Conservation (phyloP, 2,797 vertebrate species). For the Holocentrus rufus region DNA sequence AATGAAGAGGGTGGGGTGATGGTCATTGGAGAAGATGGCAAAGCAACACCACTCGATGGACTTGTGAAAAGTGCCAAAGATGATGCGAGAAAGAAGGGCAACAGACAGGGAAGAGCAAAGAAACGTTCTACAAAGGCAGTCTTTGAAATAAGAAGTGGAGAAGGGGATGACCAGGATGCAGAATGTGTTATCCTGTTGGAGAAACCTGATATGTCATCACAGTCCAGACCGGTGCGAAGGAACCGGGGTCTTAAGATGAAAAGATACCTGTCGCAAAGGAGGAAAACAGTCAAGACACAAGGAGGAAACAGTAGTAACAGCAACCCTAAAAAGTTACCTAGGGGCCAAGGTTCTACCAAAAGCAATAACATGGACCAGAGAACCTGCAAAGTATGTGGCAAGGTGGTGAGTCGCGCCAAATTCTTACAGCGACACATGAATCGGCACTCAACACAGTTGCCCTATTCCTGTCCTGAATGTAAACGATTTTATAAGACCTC, state of each 20-base stretch:
- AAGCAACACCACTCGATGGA: constrained; percentile 63
- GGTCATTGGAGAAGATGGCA: constrained; percentile 74
- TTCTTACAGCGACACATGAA: constrained; percentile 72
- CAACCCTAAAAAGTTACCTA: constrained; percentile 27
- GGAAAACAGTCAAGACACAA: constrained; percentile 56
- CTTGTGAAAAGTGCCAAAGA: not conserved
- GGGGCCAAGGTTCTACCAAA: constrained; percentile 32
- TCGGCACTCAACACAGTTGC: constrained; percentile 62
- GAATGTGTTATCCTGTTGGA: constrained; percentile 54
- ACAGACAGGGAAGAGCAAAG: constrained; percentile 66
- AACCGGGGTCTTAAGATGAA: constrained; percentile 81
- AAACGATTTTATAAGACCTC: constrained; percentile 70
- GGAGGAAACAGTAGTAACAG: constrained; percentile 16
- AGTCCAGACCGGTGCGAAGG: constrained; percentile 68
- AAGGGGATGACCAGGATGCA: constrained; percentile 5
- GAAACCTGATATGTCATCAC: not conserved
- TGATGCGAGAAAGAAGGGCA: constrained; percentile 52
- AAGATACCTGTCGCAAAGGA: constrained; percentile 75
- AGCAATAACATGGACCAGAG: constrained; percentile 63
- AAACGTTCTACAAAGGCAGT: constrained; percentile 57
- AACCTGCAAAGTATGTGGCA: constrained; percentile 73
- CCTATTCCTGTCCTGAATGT: constrained; percentile 62
- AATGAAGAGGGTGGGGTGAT: constrained; percentile 52
- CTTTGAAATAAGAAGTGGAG: constrained; percentile 40
- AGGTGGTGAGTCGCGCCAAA: constrained; percentile 60